phyloP scores from a whole-genome alignment of 2,888 invertebrate species.

The Apamea crenata region DNA sequence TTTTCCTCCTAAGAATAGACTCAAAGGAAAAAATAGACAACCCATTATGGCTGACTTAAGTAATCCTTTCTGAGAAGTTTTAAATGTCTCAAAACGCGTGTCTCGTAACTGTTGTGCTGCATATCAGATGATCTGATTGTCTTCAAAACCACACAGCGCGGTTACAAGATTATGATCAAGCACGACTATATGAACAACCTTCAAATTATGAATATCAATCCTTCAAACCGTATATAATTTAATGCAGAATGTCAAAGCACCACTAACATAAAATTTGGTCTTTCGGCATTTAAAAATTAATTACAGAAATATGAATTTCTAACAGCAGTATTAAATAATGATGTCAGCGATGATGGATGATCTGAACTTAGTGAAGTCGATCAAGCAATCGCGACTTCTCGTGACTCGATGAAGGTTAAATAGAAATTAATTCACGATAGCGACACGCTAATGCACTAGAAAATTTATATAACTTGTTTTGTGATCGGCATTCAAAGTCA shows the following conservation, averaged over 20 bases:
- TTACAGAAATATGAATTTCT: conserved; percentile 30
- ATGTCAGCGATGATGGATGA: conserved; percentile 38
- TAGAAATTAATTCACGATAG: conserved; percentile 76
- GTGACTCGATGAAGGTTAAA: conserved; percentile 79
- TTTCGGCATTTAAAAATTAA: conserved; percentile 20
- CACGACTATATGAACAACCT: conserved; percentile 41
- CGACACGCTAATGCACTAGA: conserved; percentile 73
- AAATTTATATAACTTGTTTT: conserved; percentile 68
- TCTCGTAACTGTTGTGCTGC: not conserved
- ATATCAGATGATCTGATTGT: conserved; percentile 53
- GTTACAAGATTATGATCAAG: conserved; percentile 43
- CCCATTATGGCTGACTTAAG: conserved; percentile 24
- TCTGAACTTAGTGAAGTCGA: conserved; percentile 46
- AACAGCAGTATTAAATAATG: conserved; percentile 19
- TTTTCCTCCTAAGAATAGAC: conserved; percentile 28
- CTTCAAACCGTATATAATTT: not conserved
- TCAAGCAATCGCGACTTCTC: conserved; percentile 69
- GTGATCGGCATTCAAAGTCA: conserved; percentile 76
- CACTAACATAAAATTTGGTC: conserved; percentile 11
- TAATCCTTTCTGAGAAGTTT: conserved; percentile 35
- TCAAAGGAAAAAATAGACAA: conserved; percentile 8
- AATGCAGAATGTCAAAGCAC: conserved; percentile 28
- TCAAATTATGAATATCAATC: conserved; percentile 38
- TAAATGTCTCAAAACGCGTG: conserved; percentile 11
- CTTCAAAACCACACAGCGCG: conserved; percentile 8